These are phyloP conservation scores for Cylloceria caligata DNA, from an alignment of 2,888 invertebrate genomes.

Conservation along the genomic window DNA sequence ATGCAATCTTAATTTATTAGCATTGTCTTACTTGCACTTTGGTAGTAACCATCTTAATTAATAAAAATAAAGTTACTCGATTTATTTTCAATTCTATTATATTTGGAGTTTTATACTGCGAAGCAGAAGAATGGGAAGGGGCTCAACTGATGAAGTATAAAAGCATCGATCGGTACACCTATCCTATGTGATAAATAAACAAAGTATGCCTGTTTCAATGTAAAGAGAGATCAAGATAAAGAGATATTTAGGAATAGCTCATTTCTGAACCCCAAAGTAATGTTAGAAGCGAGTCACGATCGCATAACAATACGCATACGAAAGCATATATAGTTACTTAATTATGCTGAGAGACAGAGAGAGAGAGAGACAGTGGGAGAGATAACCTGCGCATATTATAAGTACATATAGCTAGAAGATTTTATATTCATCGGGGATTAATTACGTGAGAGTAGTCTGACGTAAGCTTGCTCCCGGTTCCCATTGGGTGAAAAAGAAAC, in stretches of 20 bases:
- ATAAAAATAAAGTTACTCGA: neutral
- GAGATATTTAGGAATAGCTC: no score
- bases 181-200: neutral
- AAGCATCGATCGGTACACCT: neutral
- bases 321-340: conserved; percentile 3
- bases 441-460: conserved; percentile 20
- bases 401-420: conserved; percentile 42
- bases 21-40: no score
- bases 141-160: no score
- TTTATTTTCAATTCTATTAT: neutral
- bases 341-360: conserved; percentile 4
- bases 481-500: conserved; percentile 3
- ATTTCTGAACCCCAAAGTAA: no score
- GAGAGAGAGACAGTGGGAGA: neutral
- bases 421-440: conserved; percentile 58
- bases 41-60: neutral
- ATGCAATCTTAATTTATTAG: neutral
- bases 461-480: conserved; percentile 15
- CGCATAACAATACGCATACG: neutral
- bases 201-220: conserved; percentile 14
- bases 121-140: no score
- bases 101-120: neutral
- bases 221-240: no score
- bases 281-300: neutral
- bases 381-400: conserved; percentile 33